Conservation (phyloP, 2,888 invertebrate species). For the Leistus spinibarbis region DNA sequence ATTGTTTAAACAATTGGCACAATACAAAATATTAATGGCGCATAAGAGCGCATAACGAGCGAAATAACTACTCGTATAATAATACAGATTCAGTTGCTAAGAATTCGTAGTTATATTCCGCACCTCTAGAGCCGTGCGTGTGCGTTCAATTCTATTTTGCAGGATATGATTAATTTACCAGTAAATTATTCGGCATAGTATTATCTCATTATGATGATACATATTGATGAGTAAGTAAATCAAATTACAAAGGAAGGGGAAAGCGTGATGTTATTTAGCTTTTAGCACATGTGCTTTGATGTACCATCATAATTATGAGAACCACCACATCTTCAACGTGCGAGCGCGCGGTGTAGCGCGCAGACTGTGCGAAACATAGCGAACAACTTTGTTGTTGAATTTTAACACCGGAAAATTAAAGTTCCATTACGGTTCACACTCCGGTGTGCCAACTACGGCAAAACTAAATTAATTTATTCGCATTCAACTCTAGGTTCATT, state of each 20-base stretch:
- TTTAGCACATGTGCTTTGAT: neutral
- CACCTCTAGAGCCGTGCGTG: too few relatives aligned
- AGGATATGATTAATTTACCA: neutral
- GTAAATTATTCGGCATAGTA: neutral
- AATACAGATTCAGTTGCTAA: too few relatives aligned
- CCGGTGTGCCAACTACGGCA: neutral
- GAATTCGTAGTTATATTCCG: too few relatives aligned
- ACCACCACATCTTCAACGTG: neutral
- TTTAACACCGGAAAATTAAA: constrained; percentile 30
- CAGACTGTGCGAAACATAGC: constrained; percentile 11
- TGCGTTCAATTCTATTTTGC: too few relatives aligned
- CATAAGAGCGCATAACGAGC: too few relatives aligned
- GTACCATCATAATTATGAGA: neutral
- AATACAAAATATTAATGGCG: neutral
- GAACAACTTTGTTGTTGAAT: constrained; percentile 26
- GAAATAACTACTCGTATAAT: too few relatives aligned
- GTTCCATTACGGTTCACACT: constrained; percentile 18
- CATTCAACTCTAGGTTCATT: neutral
- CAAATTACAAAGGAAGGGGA: too few relatives aligned
- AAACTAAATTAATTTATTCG: neutral
- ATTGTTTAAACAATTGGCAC: too few relatives aligned
- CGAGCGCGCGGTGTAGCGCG: neutral
- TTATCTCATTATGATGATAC: neutral
- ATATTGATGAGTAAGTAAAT: neutral
- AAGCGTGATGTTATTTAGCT: too few relatives aligned